Conservation (phyloP, 2,797 vertebrate genomes). For the Sparidentex hasta region DNA sequence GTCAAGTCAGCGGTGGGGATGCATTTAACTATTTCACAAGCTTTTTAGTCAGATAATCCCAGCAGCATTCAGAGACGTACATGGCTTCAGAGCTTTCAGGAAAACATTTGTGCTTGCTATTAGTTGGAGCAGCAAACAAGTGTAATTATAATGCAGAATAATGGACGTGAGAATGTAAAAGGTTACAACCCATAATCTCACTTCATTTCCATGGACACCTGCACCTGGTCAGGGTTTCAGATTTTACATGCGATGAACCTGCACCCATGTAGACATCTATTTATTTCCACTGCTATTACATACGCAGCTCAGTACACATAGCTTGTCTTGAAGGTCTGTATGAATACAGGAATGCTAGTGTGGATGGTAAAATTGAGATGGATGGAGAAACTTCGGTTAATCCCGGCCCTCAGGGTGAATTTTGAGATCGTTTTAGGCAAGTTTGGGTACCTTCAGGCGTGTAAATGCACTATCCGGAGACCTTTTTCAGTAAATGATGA, state of each 20-base stretch:
- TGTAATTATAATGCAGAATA: background rate
- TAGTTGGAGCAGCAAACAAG: background rate
- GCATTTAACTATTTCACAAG: constrained; percentile 2
- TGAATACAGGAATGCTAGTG: background rate
- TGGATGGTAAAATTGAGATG: background rate
- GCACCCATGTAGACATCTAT: background rate
- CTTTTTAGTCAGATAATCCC: too few species aligned
- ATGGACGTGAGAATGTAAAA: background rate
- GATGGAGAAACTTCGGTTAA: background rate
- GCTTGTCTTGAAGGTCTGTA: constrained; percentile 4
- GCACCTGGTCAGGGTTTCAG: background rate
- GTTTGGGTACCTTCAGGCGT: background rate
- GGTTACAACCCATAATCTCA: background rate
- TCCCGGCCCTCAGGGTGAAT: background rate
- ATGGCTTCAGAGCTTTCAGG: background rate
- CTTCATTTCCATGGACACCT: background rate
- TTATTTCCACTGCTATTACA: background rate
- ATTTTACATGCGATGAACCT: background rate
- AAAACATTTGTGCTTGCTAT: background rate
- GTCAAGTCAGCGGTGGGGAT: constrained; percentile 2
- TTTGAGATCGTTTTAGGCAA: background rate
- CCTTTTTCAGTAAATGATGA: background rate
- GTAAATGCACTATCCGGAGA: background rate
- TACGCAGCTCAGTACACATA: background rate
- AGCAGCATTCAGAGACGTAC: background rate